These are phyloP conservation scores for Coelinius sp. DNA, from an alignment of 2,888 invertebrate species.

Conservation along the genomic window DNA sequence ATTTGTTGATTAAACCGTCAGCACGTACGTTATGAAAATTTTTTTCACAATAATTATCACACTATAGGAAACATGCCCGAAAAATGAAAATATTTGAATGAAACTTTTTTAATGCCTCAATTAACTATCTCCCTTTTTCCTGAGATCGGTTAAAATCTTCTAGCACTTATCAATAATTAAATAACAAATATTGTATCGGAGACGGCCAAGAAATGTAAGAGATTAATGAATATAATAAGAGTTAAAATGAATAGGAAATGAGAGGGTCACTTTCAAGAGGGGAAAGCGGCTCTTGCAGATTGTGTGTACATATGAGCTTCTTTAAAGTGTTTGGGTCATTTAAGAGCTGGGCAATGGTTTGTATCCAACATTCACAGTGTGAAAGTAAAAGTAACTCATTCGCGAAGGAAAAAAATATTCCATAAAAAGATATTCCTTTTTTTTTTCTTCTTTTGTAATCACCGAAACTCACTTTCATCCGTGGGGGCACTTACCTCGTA, in stretches of 20 bases:
- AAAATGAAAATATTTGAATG: too few relatives aligned
- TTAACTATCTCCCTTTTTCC: too few relatives aligned
- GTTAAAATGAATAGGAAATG: background rate
- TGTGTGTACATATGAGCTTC: constrained; percentile 27
- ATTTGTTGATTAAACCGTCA: too few relatives aligned
- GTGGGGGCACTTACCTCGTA: background rate
- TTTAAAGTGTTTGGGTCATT: constrained; percentile 29
- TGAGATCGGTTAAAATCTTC: too few relatives aligned
- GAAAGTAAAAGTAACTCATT: constrained; percentile 63
- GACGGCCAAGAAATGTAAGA: too few relatives aligned
- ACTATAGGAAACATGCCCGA: too few relatives aligned
- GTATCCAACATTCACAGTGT: constrained; percentile 41
- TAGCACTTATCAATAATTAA: too few relatives aligned
- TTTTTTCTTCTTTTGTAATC: constrained; percentile 14
- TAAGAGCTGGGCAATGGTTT: constrained; percentile 23
- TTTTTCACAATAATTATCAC: too few relatives aligned
- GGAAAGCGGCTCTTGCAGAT: constrained; percentile 44
- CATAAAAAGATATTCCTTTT: constrained; percentile 21
- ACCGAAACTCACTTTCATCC: constrained; percentile 3
- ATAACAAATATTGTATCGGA: too few relatives aligned
- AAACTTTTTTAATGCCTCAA: too few relatives aligned
- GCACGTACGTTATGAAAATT: too few relatives aligned
- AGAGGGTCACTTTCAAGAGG: constrained; percentile 20
- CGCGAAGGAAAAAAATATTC: constrained; percentile 24
- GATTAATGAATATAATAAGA: background rate